Percentiles rank a stretch among this genome's conserved stretches.
Conservation (phyloP, 2,888 invertebrate species). For the Yponomeuta sedellus region DNA sequence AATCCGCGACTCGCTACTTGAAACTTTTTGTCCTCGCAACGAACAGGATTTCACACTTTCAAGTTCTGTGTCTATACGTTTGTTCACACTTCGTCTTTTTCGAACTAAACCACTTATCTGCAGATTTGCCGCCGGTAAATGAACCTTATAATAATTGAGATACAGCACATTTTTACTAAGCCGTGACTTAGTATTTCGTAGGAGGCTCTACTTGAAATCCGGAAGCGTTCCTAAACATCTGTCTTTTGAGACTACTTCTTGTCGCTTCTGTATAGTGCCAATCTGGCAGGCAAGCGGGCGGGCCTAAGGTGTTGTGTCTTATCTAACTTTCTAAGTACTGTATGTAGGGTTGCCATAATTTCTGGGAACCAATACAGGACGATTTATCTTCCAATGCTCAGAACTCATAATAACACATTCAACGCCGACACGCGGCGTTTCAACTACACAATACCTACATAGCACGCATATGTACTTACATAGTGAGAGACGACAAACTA, state of each 20-base stretch:
- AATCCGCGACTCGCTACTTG: slow-evolving; percentile 20
- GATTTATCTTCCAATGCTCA: too few species aligned
- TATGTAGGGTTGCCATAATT: too few species aligned
- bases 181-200: not conserved
- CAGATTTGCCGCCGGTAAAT: not conserved
- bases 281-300: not conserved
- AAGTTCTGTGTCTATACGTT: slow-evolving; percentile 36
- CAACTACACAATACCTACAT: too few species aligned
- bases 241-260: not conserved
- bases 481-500: too few species aligned
- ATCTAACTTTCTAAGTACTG: too few species aligned
- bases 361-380: too few species aligned
- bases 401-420: too few species aligned
- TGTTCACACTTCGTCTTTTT: slow-evolving; percentile 33
- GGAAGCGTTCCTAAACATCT: not conserved
- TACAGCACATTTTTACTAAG: not conserved
- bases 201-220: not conserved
- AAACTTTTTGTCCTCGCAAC: slow-evolving; percentile 39
- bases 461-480: too few species aligned
- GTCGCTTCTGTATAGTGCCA: not conserved
- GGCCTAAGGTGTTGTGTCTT: too few species aligned
- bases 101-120: not conserved
- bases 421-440: too few species aligned
- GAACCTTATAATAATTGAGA: not conserved
- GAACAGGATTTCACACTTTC: slow-evolving; percentile 52